Percentiles rank a stretch among this genome's conserved stretches.
These are phyloP conservation scores for Drosophila persimilis DNA, from an alignment of 1,140 invertebrate species.

Conservation along the genomic window DNA sequence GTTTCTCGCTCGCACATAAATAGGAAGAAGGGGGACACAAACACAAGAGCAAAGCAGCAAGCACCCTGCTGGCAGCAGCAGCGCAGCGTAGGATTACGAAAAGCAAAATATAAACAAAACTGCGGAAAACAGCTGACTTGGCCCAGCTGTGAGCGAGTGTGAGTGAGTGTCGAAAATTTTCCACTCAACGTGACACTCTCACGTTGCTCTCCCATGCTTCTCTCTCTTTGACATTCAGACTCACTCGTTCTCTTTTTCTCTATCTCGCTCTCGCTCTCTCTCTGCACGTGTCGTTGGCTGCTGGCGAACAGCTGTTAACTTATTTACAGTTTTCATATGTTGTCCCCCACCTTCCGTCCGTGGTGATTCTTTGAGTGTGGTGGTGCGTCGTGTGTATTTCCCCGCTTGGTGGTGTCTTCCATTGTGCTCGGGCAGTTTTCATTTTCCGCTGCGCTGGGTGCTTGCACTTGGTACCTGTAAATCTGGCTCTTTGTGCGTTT, in stretches of 20 bases:
- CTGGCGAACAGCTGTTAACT: conserved; percentile 75
- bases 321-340: conserved; percentile 79
- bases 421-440: conserved; percentile 10
- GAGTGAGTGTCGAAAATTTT: conserved; percentile 28
- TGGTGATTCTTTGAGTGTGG: conserved; percentile 20
- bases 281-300: conserved; percentile 72
- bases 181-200: conserved; percentile 64
- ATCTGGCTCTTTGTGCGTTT: conserved; percentile 21
- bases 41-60: not conserved
- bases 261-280: conserved; percentile 23
- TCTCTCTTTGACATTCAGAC: conserved; percentile 2
- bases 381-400: conserved; percentile 8
- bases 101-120: conserved; percentile 80
- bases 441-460: not conserved
- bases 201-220: conserved; percentile 9
- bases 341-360: conserved; percentile 25
- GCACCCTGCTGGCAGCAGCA: not conserved
- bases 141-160: conserved; percentile 64
- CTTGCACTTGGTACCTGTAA: conserved; percentile 23
- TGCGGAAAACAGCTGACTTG: conserved; percentile 72
- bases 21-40: conserved; percentile 65
- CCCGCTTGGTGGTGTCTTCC: conserved; percentile 27
- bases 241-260: conserved; percentile 5
- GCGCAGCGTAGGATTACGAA: conserved; percentile 60
- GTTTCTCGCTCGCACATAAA: conserved; percentile 59